Evolutionary conservation across 2,888 invertebrate genomes (phyloP).

Genomic region (Drosophila dives): DNA sequence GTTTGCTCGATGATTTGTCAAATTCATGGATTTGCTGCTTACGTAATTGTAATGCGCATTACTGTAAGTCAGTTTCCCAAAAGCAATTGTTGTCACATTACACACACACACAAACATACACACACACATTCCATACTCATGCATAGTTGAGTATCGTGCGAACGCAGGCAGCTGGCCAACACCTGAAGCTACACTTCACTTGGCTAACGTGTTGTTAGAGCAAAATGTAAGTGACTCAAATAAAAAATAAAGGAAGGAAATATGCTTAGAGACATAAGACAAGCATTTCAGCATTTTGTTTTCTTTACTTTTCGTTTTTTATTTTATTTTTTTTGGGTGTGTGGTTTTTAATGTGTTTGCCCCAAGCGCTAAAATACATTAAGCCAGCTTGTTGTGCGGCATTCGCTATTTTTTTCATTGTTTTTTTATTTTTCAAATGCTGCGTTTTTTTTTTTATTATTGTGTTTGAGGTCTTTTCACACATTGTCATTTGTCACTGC

Average conservation of each 20-base stretch:
- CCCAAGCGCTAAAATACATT: constrained; percentile 72
- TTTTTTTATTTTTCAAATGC: constrained; percentile 8
- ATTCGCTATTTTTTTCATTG: constrained; percentile 24
- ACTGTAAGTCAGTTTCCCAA: constrained; percentile 34
- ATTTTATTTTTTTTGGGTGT: constrained; percentile 3
- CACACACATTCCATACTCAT: background rate
- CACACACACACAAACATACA: background rate
- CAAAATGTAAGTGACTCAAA: constrained; percentile 1
- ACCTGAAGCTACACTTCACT: constrained; percentile 72
- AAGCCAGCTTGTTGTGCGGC: constrained; percentile 59
- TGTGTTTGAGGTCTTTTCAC: background rate
- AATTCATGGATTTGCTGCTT: constrained; percentile 59
- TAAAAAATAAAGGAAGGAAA: background rate
- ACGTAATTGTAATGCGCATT: constrained; percentile 54
- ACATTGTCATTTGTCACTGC: constrained; percentile 16
- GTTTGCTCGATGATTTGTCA: constrained; percentile 72
- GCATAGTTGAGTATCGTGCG: constrained; percentile 49
- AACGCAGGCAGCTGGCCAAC: constrained; percentile 57
- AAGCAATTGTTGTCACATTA: constrained; percentile 44
- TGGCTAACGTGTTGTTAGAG: constrained; percentile 5
- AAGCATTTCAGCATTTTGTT: constrained; percentile 26
- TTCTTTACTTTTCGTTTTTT: constrained; percentile 1
- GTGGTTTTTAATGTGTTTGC: constrained; percentile 48
- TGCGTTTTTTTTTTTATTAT: constrained; percentile 10
- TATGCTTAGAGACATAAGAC: constrained; percentile 27